Base-by-base conservation (phyloP, 2,888 invertebrate genomes). In the Caenorhabditis virilis region DNA sequence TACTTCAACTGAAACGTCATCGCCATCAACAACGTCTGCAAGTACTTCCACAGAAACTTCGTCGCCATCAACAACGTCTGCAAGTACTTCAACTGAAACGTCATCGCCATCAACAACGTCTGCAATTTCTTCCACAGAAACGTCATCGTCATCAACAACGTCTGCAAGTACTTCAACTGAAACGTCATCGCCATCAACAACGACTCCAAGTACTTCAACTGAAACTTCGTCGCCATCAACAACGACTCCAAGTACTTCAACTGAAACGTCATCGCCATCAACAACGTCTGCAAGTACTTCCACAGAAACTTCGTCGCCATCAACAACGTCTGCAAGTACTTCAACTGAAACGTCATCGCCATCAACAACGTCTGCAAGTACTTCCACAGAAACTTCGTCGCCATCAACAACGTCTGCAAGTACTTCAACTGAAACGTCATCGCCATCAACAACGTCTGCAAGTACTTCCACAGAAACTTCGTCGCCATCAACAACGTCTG, bases 221-320 rank as follows among this genome's bases (percentile, higher is more conserved):
- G 16, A 23, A 18, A 26, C 43, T 5, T 23, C 5, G 4, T 13
- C 25, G 13, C 22, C 42, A 3, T 25, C 42, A 7, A 23, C 23
- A 2, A 25, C 11, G 5, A 42, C 42, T 11, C 33, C 38, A 30
- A n/a, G 30, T 1, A 50, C 45, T 9, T 26, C 38, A 13, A 57
- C 57, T 5, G 46, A 51, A 16, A 58, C 58, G 2, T 46, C 35
- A n/a, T 56, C 47, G n/a, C 18, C 55, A 1, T 55, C 59, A 16
- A 41, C 47, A 13, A 53, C 42, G 1, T 18, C 51, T 2, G 36
- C 30, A 7, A 20, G 38, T 0, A 58, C 57, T 1, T 30, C 27
- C 5, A 56, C 56, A 3, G 20, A 16, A 39, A 39, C 39, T 2
- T 16, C 11, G 4, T n/a, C 18, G 26, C 45, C 57, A 11, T 43